Evolutionary conservation across 2,113 vertebrate genomes (phyloP), one percentile per base, ranked within the genome.

Genomic region (Dicentrarchus labrax): DNA sequence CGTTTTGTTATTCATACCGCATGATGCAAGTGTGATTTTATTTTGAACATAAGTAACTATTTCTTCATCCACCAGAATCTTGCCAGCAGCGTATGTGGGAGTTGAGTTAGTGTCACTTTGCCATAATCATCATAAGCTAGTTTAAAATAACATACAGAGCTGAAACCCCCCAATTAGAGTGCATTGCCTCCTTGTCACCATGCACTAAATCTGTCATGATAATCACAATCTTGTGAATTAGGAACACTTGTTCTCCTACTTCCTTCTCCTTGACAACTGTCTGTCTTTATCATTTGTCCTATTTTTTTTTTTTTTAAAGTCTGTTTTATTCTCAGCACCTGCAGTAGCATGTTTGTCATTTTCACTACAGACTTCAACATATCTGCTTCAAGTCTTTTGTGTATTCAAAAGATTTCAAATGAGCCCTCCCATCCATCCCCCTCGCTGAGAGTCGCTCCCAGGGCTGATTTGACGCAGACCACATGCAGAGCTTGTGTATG

Each of bases 401-500:
- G 81, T 68, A 84, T 88, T 86, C 84, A 85, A 80, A 83, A 75
- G 82, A 84, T 87, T 90, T 87, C 19, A 85, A 85, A 91, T 64
- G 83, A 87, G 74, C 30, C 59, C 71, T 43, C 69, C 78, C 68
- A 62, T 72, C 67, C 57, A n/a, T 8, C 59, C 86, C 86, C 86
- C 85, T 76, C 17, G 76, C 91, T 81, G 73, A 80, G 91, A 86
- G 80, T 81, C 62, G 69, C 86, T 90, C 78, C 76, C 68, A 66
- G 77, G 72, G 77, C 88, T 88, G 81, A 86, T 86, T 90, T 89
- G 89, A 79, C 79, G 82, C 84, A 79, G 92, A 89, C 94, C 90
- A 69, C 94, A 93, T 92, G 91, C 92, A 47, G 92, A 86, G 91
- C 88, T 89, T 86, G 76, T 93, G 85, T 86, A 90, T 85, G 86